Evolutionary conservation across 2,888 invertebrate species (phyloP).

Genomic region (Lasioglossum leucozonium): DNA sequence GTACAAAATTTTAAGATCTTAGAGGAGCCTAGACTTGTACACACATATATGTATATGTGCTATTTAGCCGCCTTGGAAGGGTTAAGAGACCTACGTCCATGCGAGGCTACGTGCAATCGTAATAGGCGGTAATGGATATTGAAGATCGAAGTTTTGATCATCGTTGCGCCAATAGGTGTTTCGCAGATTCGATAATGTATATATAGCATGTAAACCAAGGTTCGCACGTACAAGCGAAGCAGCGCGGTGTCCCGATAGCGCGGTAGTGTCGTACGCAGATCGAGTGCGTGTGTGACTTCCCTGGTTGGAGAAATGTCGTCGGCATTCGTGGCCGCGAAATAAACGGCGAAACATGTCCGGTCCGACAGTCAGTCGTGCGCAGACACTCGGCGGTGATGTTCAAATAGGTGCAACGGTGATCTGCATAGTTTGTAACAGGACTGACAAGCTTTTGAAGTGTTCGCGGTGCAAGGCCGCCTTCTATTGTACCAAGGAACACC

Average conservation of each 20-base stretch:
- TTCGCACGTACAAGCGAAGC: conserved; percentile 54
- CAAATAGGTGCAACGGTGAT: conserved; percentile 50
- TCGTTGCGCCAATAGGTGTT: conserved; percentile 43
- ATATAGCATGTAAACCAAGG: conserved; percentile 47
- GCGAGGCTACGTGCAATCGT: conserved; percentile 4
- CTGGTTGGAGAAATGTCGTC: conserved; percentile 73
- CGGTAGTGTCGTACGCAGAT: conserved; percentile 51
- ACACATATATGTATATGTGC: not conserved
- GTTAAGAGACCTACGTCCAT: not conserved
- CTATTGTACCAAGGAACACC: conserved; percentile 93
- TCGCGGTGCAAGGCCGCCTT: conserved; percentile 90
- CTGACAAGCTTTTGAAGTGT: conserved; percentile 89
- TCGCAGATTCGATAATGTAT: conserved; percentile 40
- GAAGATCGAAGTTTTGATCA: conserved; percentile 42
- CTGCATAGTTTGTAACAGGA: conserved; percentile 88
- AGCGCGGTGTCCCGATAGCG: conserved; percentile 53
- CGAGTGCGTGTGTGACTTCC: conserved; percentile 74
- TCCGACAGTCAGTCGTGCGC: conserved; percentile 76
- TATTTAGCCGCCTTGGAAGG: not conserved
- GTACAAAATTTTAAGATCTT: not conserved
- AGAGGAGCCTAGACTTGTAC: not conserved
- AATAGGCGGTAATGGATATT: conserved; percentile 7
- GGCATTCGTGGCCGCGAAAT: conserved; percentile 64
- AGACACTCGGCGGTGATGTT: conserved; percentile 69
- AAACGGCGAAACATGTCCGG: conserved; percentile 77